phyloP scores from a whole-genome alignment of 1,140 invertebrate genomes.

The Dreissena polymorpha region DNA sequence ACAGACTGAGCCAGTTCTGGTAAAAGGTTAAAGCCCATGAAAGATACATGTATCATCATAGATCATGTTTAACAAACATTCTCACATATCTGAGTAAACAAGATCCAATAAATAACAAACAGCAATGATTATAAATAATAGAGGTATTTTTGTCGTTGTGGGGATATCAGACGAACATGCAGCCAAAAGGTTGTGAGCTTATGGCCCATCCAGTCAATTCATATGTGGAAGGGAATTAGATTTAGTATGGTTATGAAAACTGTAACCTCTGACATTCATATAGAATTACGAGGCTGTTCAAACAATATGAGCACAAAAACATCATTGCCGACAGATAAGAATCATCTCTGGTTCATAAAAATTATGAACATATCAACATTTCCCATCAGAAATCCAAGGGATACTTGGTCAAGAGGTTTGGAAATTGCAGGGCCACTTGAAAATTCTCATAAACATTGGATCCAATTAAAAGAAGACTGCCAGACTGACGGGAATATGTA shows the following conservation, averaged over 20 bases:
- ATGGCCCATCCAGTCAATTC: too few species aligned
- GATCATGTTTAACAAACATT: constrained; percentile 8
- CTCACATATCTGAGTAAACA: neutral
- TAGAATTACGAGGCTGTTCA: too few species aligned
- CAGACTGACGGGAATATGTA: constrained; percentile 26
- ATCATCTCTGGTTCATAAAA: neutral
- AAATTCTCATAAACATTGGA: neutral
- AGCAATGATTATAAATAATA: neutral
- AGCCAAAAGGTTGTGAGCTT: too few species aligned
- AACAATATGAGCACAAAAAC: too few species aligned
- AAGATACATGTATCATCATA: neutral
- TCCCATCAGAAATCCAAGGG: neutral
- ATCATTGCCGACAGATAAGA: neutral
- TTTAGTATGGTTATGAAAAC: too few species aligned
- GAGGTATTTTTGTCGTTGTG: neutral
- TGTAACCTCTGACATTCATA: too few species aligned
- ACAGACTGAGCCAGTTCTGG: too few species aligned
- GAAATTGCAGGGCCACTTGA: neutral
- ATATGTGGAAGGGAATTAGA: too few species aligned
- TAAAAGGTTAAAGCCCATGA: too few species aligned
- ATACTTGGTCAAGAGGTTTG: neutral
- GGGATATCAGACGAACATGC: too few species aligned
- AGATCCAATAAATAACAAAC: neutral
- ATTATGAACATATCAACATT: neutral
- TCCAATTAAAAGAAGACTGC: constrained; percentile 21